Evolutionary conservation across 2,888 invertebrate species (phyloP).

Genomic region (Mesopsocus fuscifrons): DNA sequence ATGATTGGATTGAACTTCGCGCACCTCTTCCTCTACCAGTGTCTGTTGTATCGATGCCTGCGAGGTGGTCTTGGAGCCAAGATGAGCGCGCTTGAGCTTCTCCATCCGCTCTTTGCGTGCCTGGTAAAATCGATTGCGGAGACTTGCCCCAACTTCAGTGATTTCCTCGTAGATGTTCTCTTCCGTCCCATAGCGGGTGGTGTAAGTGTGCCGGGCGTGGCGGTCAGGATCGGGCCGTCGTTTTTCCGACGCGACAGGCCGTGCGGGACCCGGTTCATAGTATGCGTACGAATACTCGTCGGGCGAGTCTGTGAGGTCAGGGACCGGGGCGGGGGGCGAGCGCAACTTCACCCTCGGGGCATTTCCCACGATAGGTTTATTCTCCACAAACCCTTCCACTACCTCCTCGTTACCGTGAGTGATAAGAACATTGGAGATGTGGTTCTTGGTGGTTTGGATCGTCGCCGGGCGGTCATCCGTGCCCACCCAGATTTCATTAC

Average conservation of each 20-base stretch:
- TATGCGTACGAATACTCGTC: constrained; percentile 68
- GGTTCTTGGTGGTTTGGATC: background rate
- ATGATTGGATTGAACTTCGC: constrained; percentile 65
- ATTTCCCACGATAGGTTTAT: background rate
- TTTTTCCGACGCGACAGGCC: constrained; percentile 21
- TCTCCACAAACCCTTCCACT: constrained; percentile 4
- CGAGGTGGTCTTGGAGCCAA: constrained; percentile 26
- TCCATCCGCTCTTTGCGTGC: background rate
- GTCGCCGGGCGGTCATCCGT: background rate
- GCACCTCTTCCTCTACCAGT: constrained; percentile 65
- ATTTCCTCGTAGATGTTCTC: constrained; percentile 72
- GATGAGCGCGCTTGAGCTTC: background rate
- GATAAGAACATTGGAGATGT: constrained; percentile 3
- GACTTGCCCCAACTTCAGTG: constrained; percentile 34
- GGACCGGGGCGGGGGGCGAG: no score
- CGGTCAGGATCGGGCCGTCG: constrained; percentile 24
- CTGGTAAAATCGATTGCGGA: background rate
- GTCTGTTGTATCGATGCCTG: constrained; percentile 47
- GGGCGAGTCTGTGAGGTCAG: constrained; percentile 17
- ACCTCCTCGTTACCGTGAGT: constrained; percentile 1
- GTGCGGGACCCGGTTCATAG: constrained; percentile 45
- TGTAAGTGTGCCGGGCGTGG: constrained; percentile 43
- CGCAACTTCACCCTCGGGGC: background rate
- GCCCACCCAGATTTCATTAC: constrained; percentile 4
- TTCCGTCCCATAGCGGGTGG: constrained; percentile 63